phyloP scores from a whole-genome alignment of 2,888 invertebrate species.

The Phalera bucephala region DNA sequence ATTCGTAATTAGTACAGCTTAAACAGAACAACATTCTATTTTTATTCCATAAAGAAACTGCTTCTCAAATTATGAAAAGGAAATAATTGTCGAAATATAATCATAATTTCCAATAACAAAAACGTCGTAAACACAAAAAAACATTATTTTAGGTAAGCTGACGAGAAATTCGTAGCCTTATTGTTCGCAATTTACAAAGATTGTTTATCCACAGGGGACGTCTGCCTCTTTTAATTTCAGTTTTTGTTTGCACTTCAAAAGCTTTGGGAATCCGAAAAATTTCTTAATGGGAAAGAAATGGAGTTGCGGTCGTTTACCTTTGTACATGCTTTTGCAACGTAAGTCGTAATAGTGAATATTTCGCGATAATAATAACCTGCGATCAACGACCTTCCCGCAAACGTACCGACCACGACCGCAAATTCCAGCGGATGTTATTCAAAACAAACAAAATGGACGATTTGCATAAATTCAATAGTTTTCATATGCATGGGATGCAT shows the following conservation, averaged over 20 bases:
- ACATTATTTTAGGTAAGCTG: not conserved
- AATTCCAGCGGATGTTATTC: slow-evolving; percentile 38
- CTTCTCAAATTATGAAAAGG: too few species aligned
- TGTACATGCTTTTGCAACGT: not conserved
- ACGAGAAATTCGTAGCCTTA: slow-evolving; percentile 1
- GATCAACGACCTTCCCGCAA: slow-evolving; percentile 22
- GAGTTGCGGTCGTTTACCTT: not conserved
- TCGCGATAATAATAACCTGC: slow-evolving; percentile 14
- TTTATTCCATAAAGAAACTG: too few species aligned
- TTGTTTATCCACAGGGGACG: slow-evolving; percentile 2
- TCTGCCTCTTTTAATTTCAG: slow-evolving; percentile 3
- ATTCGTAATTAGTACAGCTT: too few species aligned
- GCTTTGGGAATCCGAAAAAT: slow-evolving; percentile 2
- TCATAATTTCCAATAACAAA: not conserved
- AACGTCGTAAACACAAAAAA: not conserved
- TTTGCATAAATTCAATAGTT: slow-evolving; percentile 43
- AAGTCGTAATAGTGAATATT: slow-evolving; percentile 11
- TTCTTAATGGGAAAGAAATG: not conserved
- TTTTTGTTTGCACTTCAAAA: slow-evolving; percentile 2
- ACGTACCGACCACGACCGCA: slow-evolving; percentile 39
- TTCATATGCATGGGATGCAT: slow-evolving; percentile 22
- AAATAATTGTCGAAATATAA: too few species aligned
- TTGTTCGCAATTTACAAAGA: slow-evolving; percentile 3
- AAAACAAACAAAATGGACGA: slow-evolving; percentile 43
- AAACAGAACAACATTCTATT: too few species aligned